Evolutionary conservation across 2,888 invertebrate species (phyloP).

Genomic region (Stenchaetothrips biformis): DNA sequence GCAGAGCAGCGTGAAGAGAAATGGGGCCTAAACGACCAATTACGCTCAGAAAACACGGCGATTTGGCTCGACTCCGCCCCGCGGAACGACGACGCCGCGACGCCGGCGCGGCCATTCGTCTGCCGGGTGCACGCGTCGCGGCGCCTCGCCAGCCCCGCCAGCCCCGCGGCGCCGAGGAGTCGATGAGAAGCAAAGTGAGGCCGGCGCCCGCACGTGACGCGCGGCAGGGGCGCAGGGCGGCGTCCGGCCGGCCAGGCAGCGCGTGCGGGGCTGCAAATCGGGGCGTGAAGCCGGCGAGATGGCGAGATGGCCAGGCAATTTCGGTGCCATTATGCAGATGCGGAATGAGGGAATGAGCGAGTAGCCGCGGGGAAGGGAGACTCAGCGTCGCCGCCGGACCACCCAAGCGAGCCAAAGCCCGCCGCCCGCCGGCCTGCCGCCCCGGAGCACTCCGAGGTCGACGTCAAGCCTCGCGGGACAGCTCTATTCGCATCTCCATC

Average conservation of each 20-base stretch:
- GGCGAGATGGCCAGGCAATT: not conserved
- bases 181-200: not conserved
- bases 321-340: conserved; percentile 13
- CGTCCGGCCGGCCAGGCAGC: not conserved
- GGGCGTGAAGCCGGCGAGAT: not conserved
- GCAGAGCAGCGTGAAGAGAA: conserved; percentile 15
- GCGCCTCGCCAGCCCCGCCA: too few species aligned
- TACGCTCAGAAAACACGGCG: conserved; percentile 13
- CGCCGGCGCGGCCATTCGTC: too few species aligned
- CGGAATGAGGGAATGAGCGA: not conserved
- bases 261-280: not conserved
- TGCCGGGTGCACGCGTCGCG: too few species aligned
- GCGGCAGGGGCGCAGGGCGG: not conserved
- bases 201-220: not conserved
- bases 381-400: too few species aligned
- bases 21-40: conserved; percentile 24
- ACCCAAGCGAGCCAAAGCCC: too few species aligned
- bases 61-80: conserved; percentile 5
- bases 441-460: too few species aligned
- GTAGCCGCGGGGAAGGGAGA: too few species aligned
- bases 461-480: too few species aligned
- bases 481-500: too few species aligned
- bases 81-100: not conserved
- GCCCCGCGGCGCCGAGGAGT: not conserved
- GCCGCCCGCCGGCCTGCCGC: too few species aligned